A percentile compares a stretch with the other conserved stretches of the same genome.
These are phyloP conservation scores for Pangasius larnaudii DNA, from an alignment of 2,797 vertebrate species.

Conservation along the genomic window DNA sequence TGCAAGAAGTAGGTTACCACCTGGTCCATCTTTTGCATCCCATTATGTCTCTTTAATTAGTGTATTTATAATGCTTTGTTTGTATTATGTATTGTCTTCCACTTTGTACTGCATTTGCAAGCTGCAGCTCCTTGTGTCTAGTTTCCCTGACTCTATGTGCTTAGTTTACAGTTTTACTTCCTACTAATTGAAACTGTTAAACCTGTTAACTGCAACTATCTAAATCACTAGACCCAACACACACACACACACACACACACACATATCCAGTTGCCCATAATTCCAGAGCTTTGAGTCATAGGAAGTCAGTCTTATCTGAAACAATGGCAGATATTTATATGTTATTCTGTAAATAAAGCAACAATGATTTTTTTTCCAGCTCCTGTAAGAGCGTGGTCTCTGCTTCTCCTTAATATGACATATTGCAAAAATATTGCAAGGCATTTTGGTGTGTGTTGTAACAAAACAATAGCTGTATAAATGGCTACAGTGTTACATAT, in stretches of 20 bases:
- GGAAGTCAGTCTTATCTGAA: too few species aligned
- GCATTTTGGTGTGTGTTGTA: background rate
- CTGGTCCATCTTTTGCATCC: background rate
- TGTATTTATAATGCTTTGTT: background rate
- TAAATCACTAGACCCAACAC: background rate
- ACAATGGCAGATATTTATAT: background rate
- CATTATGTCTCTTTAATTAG: background rate
- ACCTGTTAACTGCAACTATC: background rate
- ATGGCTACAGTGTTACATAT: background rate
- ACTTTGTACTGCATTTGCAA: background rate
- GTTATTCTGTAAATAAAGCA: background rate
- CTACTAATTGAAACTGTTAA: background rate
- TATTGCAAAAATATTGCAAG: constrained; percentile 21
- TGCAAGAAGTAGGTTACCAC: background rate
- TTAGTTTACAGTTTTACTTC: background rate
- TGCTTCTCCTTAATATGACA: background rate
- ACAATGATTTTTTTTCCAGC: background rate
- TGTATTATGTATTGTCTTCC: background rate
- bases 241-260: background rate
- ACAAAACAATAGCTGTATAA: background rate
- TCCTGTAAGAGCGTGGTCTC: background rate
- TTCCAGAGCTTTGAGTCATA: background rate
- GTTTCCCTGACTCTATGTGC: background rate
- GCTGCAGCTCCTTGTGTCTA: background rate
- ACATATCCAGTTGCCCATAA: background rate